These are phyloP conservation scores for Campylorhamphus procurvoides DNA, from an alignment of 2,113 vertebrate genomes.

Conservation along the genomic window DNA sequence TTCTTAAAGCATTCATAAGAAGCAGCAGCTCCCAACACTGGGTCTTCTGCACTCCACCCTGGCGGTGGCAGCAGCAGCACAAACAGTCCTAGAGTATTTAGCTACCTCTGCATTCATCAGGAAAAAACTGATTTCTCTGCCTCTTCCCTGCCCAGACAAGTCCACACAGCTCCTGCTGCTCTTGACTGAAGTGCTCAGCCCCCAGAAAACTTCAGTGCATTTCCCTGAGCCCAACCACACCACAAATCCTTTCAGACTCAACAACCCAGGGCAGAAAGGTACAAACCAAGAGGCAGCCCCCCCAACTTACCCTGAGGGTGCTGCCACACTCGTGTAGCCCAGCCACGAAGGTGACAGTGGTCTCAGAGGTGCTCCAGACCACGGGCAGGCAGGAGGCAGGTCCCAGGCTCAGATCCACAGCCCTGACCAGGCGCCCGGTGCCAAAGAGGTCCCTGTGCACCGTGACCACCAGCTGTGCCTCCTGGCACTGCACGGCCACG, in stretches of 20 bases:
- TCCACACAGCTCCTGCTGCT: neutral
- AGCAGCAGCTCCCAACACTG: neutral
- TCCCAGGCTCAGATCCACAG: slow-evolving; percentile 50
- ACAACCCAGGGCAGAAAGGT: rapidly evolving
- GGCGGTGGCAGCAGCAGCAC: neutral
- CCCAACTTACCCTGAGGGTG: neutral
- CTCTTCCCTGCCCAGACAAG: neutral
- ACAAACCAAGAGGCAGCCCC: neutral
- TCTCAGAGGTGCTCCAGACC: rapidly evolving
- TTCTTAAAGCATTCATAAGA: neutral
- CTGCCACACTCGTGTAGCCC: slow-evolving; percentile 10
- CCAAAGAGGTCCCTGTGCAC: slow-evolving; percentile 63
- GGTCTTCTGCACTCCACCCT: neutral
- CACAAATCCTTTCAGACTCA: neutral
- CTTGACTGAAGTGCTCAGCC: neutral
- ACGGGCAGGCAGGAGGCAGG: neutral
- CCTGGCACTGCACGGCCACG: slow-evolving; percentile 29
- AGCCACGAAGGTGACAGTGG: neutral
- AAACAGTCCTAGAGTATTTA: rapidly evolving
- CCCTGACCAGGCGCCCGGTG: slow-evolving; percentile 12
- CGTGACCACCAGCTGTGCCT: slow-evolving; percentile 19
- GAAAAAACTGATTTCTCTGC: neutral
- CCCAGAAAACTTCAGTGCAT: neutral
- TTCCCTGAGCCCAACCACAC: neutral
- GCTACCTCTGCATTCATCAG: neutral